Conservation (phyloP, 2,113 vertebrate species). For the Sarotherodon lohbergeri region DNA sequence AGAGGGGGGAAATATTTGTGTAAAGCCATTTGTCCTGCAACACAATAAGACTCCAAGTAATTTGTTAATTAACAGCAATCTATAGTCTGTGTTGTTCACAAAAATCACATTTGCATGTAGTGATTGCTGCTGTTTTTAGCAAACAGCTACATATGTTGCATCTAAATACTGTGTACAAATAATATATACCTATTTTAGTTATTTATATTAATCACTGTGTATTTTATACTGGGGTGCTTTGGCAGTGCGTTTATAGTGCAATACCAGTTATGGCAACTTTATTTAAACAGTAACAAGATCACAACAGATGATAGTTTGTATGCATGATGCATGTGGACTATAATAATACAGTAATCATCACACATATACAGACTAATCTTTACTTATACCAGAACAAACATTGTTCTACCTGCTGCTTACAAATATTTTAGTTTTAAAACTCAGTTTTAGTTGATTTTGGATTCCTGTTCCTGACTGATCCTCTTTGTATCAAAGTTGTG, state of each 20-base stretch:
- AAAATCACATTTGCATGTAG: background rate
- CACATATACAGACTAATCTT: background rate
- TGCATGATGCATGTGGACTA: background rate
- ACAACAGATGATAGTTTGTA: background rate
- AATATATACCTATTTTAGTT: background rate
- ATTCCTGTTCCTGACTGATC: background rate
- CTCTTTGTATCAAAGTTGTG: background rate
- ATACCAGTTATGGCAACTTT: background rate
- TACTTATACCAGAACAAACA: background rate
- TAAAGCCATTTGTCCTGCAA: background rate
- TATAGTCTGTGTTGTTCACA: background rate
- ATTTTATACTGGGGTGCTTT: rapidly evolving
- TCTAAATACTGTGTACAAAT: background rate
- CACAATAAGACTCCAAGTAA: background rate
- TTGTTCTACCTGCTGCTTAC: background rate
- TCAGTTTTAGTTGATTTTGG: background rate
- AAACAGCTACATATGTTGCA: background rate
- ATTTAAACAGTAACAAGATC: background rate
- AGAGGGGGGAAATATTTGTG: background rate
- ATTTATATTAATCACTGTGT: background rate
- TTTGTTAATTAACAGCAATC: background rate
- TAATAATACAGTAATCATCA: background rate
- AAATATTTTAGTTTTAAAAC: background rate
- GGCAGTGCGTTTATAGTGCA: background rate
- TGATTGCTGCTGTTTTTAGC: background rate